These are phyloP conservation scores for Chelonus formosanus DNA, from an alignment of 2,888 invertebrate genomes.

Conservation along the genomic window DNA sequence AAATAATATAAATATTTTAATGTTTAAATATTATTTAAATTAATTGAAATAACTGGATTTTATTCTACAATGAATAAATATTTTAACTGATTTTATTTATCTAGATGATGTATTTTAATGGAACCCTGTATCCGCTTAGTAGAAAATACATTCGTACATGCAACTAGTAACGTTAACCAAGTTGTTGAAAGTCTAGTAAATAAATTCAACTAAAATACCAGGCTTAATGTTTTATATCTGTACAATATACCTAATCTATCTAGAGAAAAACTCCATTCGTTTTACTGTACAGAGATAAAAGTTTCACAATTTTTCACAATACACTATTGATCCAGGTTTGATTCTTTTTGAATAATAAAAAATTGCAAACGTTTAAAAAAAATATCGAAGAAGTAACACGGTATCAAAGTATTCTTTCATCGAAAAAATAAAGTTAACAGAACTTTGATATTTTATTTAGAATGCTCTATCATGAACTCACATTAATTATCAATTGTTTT, in stretches of 20 bases:
- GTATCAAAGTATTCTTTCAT: neutral
- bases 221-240: constrained; percentile 25
- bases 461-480: too few species aligned
- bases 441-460: too few species aligned
- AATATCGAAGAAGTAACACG: neutral
- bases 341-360: neutral
- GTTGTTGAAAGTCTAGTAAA: constrained; percentile 13
- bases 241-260: constrained; percentile 26
- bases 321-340: constrained; percentile 22
- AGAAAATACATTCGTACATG: constrained; percentile 12
- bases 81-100: too few species aligned
- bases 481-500: too few species aligned
- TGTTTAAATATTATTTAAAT: too few species aligned
- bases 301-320: constrained; percentile 28
- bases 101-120: neutral
- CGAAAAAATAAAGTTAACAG: too few species aligned
- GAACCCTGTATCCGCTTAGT: constrained; percentile 5
- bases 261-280: constrained; percentile 5
- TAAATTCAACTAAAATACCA: constrained; percentile 30
- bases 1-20: too few species aligned
- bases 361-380: neutral
- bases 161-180: constrained; percentile 22
- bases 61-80: too few species aligned
- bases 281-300: constrained; percentile 7
- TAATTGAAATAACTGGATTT: too few species aligned